Conservation (phyloP, 2,888 invertebrate genomes). For the Congeria kusceri region DNA sequence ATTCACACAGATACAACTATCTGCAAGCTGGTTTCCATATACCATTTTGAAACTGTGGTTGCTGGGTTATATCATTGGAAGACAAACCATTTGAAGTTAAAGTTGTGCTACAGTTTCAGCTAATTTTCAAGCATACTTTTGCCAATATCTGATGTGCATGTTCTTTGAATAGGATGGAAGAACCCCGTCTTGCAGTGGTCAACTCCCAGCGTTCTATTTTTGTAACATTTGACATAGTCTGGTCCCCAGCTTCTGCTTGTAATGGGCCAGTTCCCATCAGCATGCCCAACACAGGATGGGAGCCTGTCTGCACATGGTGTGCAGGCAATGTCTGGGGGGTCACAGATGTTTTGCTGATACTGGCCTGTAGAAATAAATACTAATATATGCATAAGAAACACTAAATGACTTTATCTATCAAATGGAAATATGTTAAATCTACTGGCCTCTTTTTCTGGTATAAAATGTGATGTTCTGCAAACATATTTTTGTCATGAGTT, state of each 20-base stretch:
- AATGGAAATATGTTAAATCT: too few relatives aligned
- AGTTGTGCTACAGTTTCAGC: too few relatives aligned
- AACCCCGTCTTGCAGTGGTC: constrained; percentile 64
- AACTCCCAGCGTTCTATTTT: constrained; percentile 59
- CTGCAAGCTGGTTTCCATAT: too few relatives aligned
- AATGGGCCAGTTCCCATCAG: constrained; percentile 62
- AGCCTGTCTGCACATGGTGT: constrained; percentile 60
- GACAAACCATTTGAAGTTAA: too few relatives aligned
- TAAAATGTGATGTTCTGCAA: too few relatives aligned
- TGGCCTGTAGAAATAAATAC: constrained; percentile 61
- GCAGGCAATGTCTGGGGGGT: constrained; percentile 42
- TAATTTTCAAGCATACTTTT: constrained; percentile 37
- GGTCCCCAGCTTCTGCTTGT: constrained; percentile 43
- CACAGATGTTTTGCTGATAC: constrained; percentile 64
- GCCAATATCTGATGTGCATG: constrained; percentile 54
- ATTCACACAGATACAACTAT: too few relatives aligned
- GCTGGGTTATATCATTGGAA: too few relatives aligned
- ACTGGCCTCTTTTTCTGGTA: too few relatives aligned
- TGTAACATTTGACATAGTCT: constrained; percentile 56
- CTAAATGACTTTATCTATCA: too few relatives aligned
- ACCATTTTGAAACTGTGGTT: too few relatives aligned
- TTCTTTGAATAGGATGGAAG: constrained; percentile 62
- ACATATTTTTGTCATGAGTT: too few relatives aligned
- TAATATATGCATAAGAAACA: too few relatives aligned
- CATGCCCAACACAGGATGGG: constrained; percentile 63